Evolutionary conservation across 1,140 invertebrate species (phyloP), one percentile per base, ranked within the genome.

Genomic region (Periplaneta americana): DNA sequence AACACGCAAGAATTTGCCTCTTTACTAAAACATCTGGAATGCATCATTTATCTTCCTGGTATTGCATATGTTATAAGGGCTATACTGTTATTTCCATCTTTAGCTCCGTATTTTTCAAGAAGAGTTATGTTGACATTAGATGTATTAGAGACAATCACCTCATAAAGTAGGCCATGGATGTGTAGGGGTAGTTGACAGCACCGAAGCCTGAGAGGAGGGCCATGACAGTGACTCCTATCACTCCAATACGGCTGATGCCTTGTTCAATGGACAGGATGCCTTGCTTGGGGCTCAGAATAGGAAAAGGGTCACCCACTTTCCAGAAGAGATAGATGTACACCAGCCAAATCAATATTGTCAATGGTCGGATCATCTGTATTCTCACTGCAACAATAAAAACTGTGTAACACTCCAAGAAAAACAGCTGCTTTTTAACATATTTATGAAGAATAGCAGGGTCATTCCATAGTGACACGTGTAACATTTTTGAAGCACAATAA

Each of bases 211-310:
- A 99, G 1, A 99, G 89, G 39, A 99, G 89, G 1, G 98, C 98
- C 98, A 99, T 99, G 4, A 99, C 95, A 22, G 99, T 99, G 0
- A 99, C 99, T n/a, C 98, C 98, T 86, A 99, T 98, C 8, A 99
- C 96, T 77, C 98, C 98, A 84, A 99, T 94, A 87, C 99, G 89
- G 78, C 98, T 99, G 13, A 99, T 98, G 76, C 96, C 96, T 89
- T 99, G 97, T 87, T 99, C 97, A 87, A 99, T 99, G 11, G 92
- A 98, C 82, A 99, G 92, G 85, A 98, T 93, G 39, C 97, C 97
- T 91, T 99, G 94, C 87, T 97, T 96, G 17, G 95, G 94, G 90
- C 95, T 99, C 9, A 98, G 90, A 85, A 99, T 97, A 33, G 99
- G 99, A 90, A 99, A 99, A 11, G 98, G 98, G 89, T 99, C 98